Evolutionary conservation across 1,140 invertebrate genomes (phyloP).

Genomic region (Nilaparvata lugens): DNA sequence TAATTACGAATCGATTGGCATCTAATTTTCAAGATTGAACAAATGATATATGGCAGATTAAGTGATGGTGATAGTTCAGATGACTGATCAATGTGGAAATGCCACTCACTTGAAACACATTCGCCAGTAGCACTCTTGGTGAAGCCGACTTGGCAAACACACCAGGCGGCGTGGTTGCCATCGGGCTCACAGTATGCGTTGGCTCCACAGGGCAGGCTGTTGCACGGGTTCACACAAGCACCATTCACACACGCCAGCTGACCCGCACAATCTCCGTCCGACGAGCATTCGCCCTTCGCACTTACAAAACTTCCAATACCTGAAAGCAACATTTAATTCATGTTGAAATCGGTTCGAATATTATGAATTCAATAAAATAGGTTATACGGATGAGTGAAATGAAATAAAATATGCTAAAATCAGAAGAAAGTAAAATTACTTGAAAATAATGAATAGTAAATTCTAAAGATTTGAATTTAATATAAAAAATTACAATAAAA

Average conservation of each 20-base stretch:
- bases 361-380: too few relatives aligned
- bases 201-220: slow-evolving; percentile 62
- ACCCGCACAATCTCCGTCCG: slow-evolving; percentile 67
- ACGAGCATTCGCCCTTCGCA: slow-evolving; percentile 45
- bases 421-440: too few relatives aligned
- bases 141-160: slow-evolving; percentile 73
- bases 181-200: slow-evolving; percentile 82
- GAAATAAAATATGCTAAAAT: too few relatives aligned
- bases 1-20: too few relatives aligned
- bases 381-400: too few relatives aligned
- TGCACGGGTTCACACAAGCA: slow-evolving; percentile 72
- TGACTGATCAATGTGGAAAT: background rate
- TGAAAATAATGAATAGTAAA: too few relatives aligned
- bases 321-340: background rate
- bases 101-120: slow-evolving; percentile 62
- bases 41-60: too few relatives aligned
- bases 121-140: slow-evolving; percentile 61
- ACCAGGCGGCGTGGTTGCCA: slow-evolving; percentile 73
- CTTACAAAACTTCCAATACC: slow-evolving; percentile 18
- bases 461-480: too few relatives aligned
- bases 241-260: slow-evolving; percentile 66
- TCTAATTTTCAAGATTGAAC: too few relatives aligned
- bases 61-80: too few relatives aligned
- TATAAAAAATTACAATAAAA: too few relatives aligned
- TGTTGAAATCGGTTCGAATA: too few relatives aligned